Conservation (phyloP, 2,113 vertebrate genomes). For the Oenanthe melanoleuca region DNA sequence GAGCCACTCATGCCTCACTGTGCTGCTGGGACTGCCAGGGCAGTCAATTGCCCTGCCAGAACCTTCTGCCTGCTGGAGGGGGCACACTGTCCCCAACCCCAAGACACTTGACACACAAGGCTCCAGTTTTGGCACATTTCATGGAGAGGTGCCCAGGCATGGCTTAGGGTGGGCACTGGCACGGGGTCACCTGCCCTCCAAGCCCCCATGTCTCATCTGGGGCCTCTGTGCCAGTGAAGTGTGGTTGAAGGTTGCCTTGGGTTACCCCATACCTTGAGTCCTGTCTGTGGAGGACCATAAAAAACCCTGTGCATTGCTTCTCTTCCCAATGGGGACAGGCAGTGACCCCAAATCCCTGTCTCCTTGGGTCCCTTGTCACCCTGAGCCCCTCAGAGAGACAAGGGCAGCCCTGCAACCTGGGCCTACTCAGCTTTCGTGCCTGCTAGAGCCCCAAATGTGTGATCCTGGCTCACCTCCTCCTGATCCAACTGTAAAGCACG, state of each 20-base stretch:
- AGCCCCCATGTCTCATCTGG: rapidly evolving
- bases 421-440: neutral
- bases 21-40: neutral
- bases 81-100: rapidly evolving
- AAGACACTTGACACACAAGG: neutral
- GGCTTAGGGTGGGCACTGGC: rapidly evolving
- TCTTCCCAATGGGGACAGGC: neutral
- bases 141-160: neutral
- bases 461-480: constrained; percentile 70
- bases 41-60: neutral
- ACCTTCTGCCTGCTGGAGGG: neutral
- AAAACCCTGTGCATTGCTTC: rapidly evolving
- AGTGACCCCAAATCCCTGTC: neutral
- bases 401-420: neutral
- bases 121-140: neutral
- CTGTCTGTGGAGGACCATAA: neutral
- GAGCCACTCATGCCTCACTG: rapidly evolving
- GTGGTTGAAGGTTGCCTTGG: neutral
- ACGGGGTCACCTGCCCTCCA: rapidly evolving
- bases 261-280: neutral
- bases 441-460: rapidly evolving
- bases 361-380: neutral
- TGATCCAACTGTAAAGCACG: constrained; percentile 72
- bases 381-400: rapidly evolving
- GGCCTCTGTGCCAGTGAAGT: neutral